Evolutionary conservation across 1,140 invertebrate genomes (phyloP), one percentile per base, ranked within the genome.

Genomic region (Zaprionus inermis): DNA sequence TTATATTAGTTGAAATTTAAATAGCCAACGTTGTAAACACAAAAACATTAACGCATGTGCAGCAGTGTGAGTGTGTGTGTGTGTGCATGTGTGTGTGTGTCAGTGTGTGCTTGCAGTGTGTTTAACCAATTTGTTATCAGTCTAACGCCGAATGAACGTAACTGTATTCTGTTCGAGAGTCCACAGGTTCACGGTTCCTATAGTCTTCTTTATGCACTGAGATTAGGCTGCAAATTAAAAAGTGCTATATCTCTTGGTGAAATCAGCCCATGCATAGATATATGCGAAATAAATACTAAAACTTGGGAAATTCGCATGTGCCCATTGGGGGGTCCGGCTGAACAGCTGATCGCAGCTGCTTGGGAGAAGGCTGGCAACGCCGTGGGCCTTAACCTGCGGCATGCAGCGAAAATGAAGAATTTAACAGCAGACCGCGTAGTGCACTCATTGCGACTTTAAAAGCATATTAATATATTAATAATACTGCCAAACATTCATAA

Each of bases 61-160:
- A 32, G 5, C 7, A 32, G 30, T 32, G 30, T 44, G 22, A 12
- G 36, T 59, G n/a, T 22, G 20, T 56, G 6, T 22, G 32, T 16
- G 1, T 52, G 20, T 18, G 0, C 7, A 5, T 61, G 41, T 30
- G 55, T 28, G 16, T 30, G 22, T 54, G 46, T 38, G 56, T 1
- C 12, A 49, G n/a, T 46, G 34, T 44, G n/a, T 4, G 12, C n/a
- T 41, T 72, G 58, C 49, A 14, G n/a, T 46, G 54, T 83, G 57
- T 78, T 81, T 82, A 61, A 63, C 28, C 66, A 78, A 72, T 44
- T 79, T 34, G 81, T 76, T 84, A 83, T 79, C 80, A 64, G 22
- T 6, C 32, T 30, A 66, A 59, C 61, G 54, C 5, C 54, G 32
- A 18, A 22, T 11, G 20, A 38, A 38, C 14, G 14, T 5, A 38